Base-by-base conservation (phyloP, 2,797 vertebrate species). In the Meda fulgida region DNA sequence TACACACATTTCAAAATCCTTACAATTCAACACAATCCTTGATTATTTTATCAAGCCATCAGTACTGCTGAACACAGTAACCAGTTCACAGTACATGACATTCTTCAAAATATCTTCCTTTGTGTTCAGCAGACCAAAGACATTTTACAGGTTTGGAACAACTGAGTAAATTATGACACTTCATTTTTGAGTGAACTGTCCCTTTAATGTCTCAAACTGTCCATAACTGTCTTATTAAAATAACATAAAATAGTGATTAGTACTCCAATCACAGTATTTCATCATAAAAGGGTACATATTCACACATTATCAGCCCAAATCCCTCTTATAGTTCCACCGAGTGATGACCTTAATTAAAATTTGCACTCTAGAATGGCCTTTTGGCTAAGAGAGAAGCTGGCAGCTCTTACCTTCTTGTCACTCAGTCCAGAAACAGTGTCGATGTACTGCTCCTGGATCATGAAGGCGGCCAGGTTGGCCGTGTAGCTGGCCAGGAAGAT, bases 361-460 rank as follows among this genome's bases (percentile, higher is more conserved):
- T 36, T 0, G 1, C 58, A 31, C n/a, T 11, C 13, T 55, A 34
- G 67, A 80, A 73, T 73, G 58, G 29, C 31, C 34, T 51, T 80
- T 76, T 46, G 43, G 65, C 18, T 43, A 6, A 46, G 36, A 43
- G 43, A 71, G 48, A 86, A 58, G 83, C 31, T 85, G 86, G 78
- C 60, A 67, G 71, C 23, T 58, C 92, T 88, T 90, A 99, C 98
- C 97, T 99, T 99, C 90, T 97, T 97, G 94, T 99, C 98, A 0
- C 98, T 99, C 84, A 99, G 96, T 76, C 98, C 98, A 0, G 98
- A 99, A 84, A 99, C 98, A 0, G 98, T 99, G 93, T 99, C 98
- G 0, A 99, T 98, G 92, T 99, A 99, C 79, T 99, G 97, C 94
- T 99, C 98, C 92, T 99, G 98, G 95, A 99, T 99, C 98, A 99